A percentile compares a stretch with the other conserved stretches of the same genome.
Conservation (phyloP, 1,140 invertebrate species). For the Uloborus diversus region DNA sequence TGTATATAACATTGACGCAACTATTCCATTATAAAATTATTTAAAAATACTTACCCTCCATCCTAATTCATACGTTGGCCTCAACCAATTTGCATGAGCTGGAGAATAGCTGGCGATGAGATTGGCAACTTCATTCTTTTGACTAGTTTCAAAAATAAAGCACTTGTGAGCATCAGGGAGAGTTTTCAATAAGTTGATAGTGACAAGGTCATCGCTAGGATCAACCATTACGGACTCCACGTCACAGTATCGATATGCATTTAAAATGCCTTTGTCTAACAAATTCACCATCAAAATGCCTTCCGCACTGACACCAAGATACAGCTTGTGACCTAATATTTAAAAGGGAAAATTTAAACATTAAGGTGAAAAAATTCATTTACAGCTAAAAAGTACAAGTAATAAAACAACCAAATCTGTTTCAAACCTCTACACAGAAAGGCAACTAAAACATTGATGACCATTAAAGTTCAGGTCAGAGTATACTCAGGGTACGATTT, state of each 20-base stretch:
- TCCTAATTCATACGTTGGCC: constrained; percentile 78
- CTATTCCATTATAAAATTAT: too few species aligned
- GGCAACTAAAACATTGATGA: too few species aligned
- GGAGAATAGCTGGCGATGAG: constrained; percentile 92
- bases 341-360: not conserved
- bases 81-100: constrained; percentile 82
- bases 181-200: constrained; percentile 75
- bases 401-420: too few species aligned
- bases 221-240: constrained; percentile 82
- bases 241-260: constrained; percentile 87
- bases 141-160: constrained; percentile 90
- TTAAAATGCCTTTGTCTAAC: constrained; percentile 87
- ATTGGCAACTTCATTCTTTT: constrained; percentile 89
- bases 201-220: constrained; percentile 89
- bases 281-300: constrained; percentile 88
- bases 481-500: too few species aligned
- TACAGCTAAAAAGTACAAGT: too few species aligned
- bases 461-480: too few species aligned
- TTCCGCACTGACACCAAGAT: constrained; percentile 90
- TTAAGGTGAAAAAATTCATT: not conserved
- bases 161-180: constrained; percentile 79
- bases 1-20: too few species aligned
- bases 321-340: constrained; percentile 69
- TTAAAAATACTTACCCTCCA: constrained; percentile 67
- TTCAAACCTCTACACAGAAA: too few species aligned